A percentile compares a stretch with the other conserved stretches of the same genome.
Evolutionary conservation across 2,797 vertebrate genomes (phyloP).

Genomic region (Xiphorhynchus erythropygius): DNA sequence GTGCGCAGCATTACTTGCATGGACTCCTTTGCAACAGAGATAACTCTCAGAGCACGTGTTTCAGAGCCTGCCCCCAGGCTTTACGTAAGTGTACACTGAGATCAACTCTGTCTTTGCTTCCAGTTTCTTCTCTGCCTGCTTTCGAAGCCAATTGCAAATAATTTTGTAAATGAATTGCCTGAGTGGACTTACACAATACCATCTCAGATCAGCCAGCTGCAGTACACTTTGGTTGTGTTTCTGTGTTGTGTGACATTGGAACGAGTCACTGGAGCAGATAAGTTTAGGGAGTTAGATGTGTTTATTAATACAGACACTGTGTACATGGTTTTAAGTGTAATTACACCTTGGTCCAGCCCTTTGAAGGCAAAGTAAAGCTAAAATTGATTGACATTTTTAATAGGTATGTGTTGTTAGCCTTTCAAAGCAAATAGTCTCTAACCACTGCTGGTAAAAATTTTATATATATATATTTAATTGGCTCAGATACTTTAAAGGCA

Average conservation of each 20-base stretch:
- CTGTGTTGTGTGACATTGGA: not conserved
- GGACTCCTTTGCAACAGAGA: not conserved
- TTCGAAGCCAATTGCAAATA: constrained; percentile 3
- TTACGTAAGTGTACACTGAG: not conserved
- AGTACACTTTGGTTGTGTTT: not conserved
- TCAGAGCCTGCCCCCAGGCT: not conserved
- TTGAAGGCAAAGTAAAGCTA: not conserved
- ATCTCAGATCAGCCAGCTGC: not conserved
- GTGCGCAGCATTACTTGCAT: not conserved
- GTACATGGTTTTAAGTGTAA: not conserved
- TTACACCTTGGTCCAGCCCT: not conserved
- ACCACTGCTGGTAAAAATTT: not conserved
- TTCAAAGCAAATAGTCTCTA: not conserved
- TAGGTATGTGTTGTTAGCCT: not conserved
- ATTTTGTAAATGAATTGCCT: constrained; percentile 6
- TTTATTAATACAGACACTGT: not conserved
- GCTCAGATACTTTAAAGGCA: not conserved
- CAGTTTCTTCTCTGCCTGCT: not conserved
- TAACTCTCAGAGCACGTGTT: not conserved
- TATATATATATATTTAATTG: not conserved
- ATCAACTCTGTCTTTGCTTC: not conserved
- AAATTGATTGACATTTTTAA: not conserved
- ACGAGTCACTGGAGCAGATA: not conserved
- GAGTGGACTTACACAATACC: constrained; percentile 1
- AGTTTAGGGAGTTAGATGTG: not conserved